Evolutionary conservation across 2,113 vertebrate genomes (phyloP), one percentile per base, ranked within the genome.

Genomic region (Daphoenositta chrysoptera): DNA sequence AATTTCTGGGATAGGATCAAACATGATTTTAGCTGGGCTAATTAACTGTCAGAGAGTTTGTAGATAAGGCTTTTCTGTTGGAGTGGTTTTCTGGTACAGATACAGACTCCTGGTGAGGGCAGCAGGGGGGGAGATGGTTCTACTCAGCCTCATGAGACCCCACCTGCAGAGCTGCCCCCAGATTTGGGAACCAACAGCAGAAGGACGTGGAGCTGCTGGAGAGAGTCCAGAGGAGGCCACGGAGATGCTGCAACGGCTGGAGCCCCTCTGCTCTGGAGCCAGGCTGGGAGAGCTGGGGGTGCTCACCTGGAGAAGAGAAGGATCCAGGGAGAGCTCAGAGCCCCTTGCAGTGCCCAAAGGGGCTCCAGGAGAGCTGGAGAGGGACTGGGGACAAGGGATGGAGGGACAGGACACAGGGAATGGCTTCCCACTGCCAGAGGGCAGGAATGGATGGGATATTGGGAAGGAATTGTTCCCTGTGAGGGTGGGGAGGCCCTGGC

Each of bases 391-490:
- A 35, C 40, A 71, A 54, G 40, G n/a, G 0, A 1, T 71, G 13
- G 35, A 79, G 75, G 24, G 57, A 47, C 48, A 79, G 48, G 40
- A 70, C 24, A n/a, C n/a, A 33, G 56, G 50, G 56, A 40, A 56
- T 71, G 65, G 24, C 40, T 79, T 17, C 20, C 2, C 8, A 54
- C 1, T 63, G n/a, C 5, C 30, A 63, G n/a, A 47, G 30, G 23
- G 15, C 23, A 53, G 47, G 33, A 6, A 0, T 7, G 0, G 30
- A 10, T 70, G 56, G 40, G 48, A 64, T 12, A 26, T 13, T 47
- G 48, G 30, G 57, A 18, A 56, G 30, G 35, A 40, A 87, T 79
- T 47, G 0, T 0, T 78, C 0, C 0, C 33, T 69, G 7, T 4
- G 56, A 54, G n/a, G 24, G 7, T 45, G 40, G 5, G 0, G 3